Conservation (phyloP, 2,888 invertebrate species). For the Acrobasis repandana region DNA sequence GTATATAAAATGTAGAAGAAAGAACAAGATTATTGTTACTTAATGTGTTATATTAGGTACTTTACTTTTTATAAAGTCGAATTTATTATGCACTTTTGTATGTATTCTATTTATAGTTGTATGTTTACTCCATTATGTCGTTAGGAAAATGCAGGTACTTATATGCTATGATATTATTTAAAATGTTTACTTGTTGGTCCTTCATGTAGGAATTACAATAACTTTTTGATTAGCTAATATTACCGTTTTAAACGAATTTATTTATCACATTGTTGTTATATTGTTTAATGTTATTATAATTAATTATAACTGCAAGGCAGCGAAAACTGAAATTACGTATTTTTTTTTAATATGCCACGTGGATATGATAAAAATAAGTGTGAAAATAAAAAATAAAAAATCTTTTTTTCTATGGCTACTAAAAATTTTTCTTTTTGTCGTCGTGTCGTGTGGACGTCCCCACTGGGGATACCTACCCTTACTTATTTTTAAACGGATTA, state of each 20-base stretch:
- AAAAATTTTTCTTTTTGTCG: too few relatives aligned
- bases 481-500: too few relatives aligned
- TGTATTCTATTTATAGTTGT: not conserved
- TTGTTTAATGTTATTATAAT: not conserved
- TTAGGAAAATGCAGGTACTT: constrained; percentile 17
- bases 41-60: too few relatives aligned
- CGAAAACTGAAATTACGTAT: not conserved
- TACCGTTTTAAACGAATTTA: not conserved
- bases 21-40: too few relatives aligned
- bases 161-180: constrained; percentile 9
- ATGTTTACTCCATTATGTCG: constrained; percentile 8
- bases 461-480: too few relatives aligned
- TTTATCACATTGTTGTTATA: not conserved
- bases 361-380: too few relatives aligned
- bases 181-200: constrained; percentile 11
- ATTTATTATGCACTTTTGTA: not conserved
- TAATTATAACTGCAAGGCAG: not conserved
- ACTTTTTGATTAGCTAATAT: constrained; percentile 1
- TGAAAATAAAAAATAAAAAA: too few relatives aligned
- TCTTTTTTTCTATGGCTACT: too few relatives aligned
- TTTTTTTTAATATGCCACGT: not conserved
- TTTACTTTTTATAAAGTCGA: too few relatives aligned
- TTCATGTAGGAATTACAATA: constrained; percentile 10
- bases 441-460: too few relatives aligned
- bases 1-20: too few relatives aligned